Conservation (phyloP, 2,797 vertebrate genomes). For the Microctenopoma lineatum region DNA sequence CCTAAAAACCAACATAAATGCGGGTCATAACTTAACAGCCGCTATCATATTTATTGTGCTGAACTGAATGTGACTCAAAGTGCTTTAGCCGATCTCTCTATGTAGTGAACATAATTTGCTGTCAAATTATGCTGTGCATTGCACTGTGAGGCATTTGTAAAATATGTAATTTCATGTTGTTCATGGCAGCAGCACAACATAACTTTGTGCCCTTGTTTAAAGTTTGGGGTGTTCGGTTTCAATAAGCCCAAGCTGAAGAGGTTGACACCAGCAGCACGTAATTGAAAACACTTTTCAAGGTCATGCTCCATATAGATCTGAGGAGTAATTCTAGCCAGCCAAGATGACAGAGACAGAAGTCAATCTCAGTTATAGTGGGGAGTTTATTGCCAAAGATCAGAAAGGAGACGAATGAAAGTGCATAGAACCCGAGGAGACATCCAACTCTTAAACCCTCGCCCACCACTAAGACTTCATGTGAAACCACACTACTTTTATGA, state of each 20-base stretch:
- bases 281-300: constrained; percentile 77
- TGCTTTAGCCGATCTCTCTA: not conserved
- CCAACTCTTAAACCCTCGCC: constrained; percentile 13
- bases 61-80: not conserved
- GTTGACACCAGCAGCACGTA: constrained; percentile 60
- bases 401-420: constrained; percentile 49
- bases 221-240: constrained; percentile 68
- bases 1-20: constrained; percentile 25
- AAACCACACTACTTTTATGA: not conserved
- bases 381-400: constrained; percentile 58
- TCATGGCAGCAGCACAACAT: constrained; percentile 17
- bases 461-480: not conserved
- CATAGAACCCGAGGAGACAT: constrained; percentile 19
- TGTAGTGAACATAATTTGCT: constrained; percentile 28
- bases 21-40: constrained; percentile 26
- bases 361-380: constrained; percentile 39
- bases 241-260: constrained; percentile 59
- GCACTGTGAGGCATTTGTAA: constrained; percentile 23
- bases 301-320: constrained; percentile 64
- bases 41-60: constrained; percentile 16
- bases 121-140: constrained; percentile 22
- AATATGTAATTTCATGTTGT: constrained; percentile 47
- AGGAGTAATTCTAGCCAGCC: constrained; percentile 64
- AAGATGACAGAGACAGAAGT: constrained; percentile 64
- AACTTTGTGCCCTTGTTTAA: constrained; percentile 52